Conservation (phyloP, 1,140 invertebrate species). For the Nasonia giraulti region DNA sequence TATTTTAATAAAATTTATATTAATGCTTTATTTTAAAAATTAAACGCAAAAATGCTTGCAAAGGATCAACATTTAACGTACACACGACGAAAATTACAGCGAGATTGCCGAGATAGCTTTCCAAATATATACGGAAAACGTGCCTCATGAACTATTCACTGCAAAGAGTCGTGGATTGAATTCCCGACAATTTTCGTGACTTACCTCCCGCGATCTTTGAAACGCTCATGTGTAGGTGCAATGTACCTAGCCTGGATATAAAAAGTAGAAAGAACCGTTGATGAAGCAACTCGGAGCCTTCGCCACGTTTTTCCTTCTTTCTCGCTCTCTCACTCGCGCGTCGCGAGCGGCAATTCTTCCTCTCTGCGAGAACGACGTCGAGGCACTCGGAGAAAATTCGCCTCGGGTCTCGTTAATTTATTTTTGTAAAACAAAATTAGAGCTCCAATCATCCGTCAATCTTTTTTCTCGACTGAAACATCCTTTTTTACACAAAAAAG, state of each 20-base stretch:
- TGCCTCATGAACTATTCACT: conserved; percentile 29
- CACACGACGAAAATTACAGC: no score
- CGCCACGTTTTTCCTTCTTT: conserved; percentile 34
- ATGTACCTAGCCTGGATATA: conserved; percentile 26
- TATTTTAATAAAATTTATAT: no score
- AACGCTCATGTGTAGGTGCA: conserved; percentile 26
- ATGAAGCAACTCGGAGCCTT: conserved; percentile 24
- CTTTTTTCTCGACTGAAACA: no score
- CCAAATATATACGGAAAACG: not conserved
- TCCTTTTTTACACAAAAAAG: no score
- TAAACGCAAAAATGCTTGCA: no score
- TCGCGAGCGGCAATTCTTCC: not conserved
- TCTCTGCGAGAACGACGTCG: not conserved
- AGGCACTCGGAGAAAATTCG: not conserved
- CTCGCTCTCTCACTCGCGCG: no score
- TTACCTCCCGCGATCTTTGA: not conserved
- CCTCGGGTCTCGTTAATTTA: not conserved
- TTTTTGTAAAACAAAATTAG: no score
- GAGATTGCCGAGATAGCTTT: not conserved
- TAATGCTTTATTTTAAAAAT: no score
- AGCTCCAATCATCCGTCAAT: no score
- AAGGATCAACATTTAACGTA: not conserved
- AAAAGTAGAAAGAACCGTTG: conserved; percentile 33
- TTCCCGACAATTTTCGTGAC: conserved; percentile 16
- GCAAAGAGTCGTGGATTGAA: conserved; percentile 17